These are phyloP conservation scores for Pipistrellus pipistrellus DNA, from an alignment of 2,797 vertebrate species.

Conservation along the genomic window DNA sequence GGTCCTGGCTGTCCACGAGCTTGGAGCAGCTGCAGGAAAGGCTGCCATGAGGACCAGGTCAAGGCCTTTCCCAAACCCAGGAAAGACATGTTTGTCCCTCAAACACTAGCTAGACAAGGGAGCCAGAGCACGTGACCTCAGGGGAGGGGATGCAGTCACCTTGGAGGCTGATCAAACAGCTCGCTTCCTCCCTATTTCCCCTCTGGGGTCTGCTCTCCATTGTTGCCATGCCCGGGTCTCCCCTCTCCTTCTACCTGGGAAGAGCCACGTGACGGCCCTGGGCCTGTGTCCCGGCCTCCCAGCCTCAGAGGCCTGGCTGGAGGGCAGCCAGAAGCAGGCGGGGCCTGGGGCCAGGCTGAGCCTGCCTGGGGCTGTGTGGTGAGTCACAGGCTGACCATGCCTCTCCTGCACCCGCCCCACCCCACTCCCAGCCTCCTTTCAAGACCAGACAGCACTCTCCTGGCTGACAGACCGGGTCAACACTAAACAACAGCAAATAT, in stretches of 20 bases:
- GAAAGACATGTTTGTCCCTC: not conserved
- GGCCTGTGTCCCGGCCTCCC: not conserved
- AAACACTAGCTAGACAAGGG: not conserved
- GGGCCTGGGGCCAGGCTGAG: not conserved
- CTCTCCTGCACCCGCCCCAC: not conserved
- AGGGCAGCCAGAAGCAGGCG: not conserved
- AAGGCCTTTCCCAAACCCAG: not conserved
- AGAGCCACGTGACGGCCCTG: not conserved
- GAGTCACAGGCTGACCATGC: accelerated
- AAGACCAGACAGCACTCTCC: slow-evolving; percentile 55
- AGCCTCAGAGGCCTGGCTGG: not conserved
- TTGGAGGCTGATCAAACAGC: not conserved
- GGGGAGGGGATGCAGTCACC: not conserved
- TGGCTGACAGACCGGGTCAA: slow-evolving; percentile 43
- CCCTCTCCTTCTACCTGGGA: not conserved
- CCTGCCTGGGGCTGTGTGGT: accelerated
- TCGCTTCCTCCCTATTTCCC: not conserved
- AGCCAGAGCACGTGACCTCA: not conserved
- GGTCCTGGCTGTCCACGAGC: not conserved
- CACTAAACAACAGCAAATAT: slow-evolving; percentile 74
- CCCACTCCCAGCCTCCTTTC: not conserved
- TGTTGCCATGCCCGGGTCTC: not conserved
- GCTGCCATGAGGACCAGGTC: not conserved
- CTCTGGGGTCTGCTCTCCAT: not conserved
- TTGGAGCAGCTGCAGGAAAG: not conserved